Evolutionary conservation across 2,113 vertebrate genomes (phyloP), one percentile per base, ranked within the genome.

Genomic region (Scytalopus superciliaris): DNA sequence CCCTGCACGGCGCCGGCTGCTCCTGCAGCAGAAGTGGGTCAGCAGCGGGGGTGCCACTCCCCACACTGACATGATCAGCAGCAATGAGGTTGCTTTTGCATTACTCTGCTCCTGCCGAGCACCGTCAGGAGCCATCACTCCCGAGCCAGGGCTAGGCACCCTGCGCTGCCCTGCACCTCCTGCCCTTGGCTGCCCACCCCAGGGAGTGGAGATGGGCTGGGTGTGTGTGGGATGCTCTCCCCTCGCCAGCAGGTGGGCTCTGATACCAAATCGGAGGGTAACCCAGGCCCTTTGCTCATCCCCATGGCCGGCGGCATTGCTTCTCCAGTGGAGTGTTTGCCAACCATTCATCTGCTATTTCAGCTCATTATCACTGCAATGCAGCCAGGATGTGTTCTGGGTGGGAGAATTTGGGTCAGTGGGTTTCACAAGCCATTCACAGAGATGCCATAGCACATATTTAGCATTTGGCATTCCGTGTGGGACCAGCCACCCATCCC

Each of bases 121-220:
- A 8, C 96, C 97, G 97, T 96, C 97, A 97, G 93, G 94, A 97
- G 93, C 84, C 90, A 97, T 97, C 76, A 8, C 78, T 97, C 96
- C 96, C 67, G 14, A 95, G 57, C 79, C 80, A 92, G 80, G 87
- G 75, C 93, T 62, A 64, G 45, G 33, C 90, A 95, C 75, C 91
- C 73, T 21, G 16, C 15, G 22, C 67, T 10, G 2, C 35, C 13
- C 76, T 39, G 44, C 66, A 4, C 47, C 84, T 39, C 27, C 17
- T 24, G 4, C 22, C 50, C 52, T 8, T 1, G 59, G 8, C 23
- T n/a, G 45, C 35, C 1, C 15, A 5, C 49, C 19, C 33, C 6
- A 3, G 39, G 47, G 24, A 28, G 9, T 2, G 5, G 39, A 24
- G 19, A 44, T 2, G 50, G 28, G 25, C 52, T 44, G 90, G 87